A percentile compares a stretch with the other conserved stretches of the same genome.
phyloP scores from a whole-genome alignment of 2,888 invertebrate species.

The Limnephilus lunatus region DNA sequence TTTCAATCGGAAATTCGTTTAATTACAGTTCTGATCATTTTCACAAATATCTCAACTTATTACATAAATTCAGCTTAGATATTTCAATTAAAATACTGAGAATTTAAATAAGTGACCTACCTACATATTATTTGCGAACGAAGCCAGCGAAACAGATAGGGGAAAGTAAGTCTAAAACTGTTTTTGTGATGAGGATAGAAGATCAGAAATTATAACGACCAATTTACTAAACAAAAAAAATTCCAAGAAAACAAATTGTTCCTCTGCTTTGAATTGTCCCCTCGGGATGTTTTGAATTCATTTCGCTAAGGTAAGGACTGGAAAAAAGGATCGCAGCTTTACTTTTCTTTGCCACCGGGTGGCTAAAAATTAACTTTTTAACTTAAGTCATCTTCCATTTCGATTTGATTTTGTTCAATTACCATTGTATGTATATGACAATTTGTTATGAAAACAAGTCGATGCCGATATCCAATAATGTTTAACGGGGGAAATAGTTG shows the following conservation, averaged over 20 bases:
- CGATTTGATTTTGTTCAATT: not conserved
- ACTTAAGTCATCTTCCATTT: not conserved
- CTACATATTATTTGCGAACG: not conserved
- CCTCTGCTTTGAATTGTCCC: not conserved
- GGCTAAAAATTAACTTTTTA: not conserved
- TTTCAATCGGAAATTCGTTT: not conserved
- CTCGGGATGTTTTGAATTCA: slow-evolving; percentile 37
- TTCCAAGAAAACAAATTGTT: not conserved
- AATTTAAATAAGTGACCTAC: not conserved
- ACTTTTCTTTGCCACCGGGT: not conserved
- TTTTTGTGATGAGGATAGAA: not conserved
- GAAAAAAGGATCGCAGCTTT: not conserved
- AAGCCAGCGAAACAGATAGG: not conserved
- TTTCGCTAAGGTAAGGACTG: not conserved
- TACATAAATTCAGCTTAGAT: not conserved
- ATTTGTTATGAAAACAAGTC: no score
- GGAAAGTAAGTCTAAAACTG: not conserved
- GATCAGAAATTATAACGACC: not conserved
- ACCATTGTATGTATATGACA: not conserved
- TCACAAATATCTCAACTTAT: not conserved
- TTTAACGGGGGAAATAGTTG: no score
- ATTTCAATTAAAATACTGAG: not conserved
- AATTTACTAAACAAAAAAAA: not conserved
- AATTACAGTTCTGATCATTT: not conserved
- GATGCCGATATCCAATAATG: no score